Evolutionary conservation across 2,888 invertebrate species (phyloP).

Genomic region (Fragum fragum): DNA sequence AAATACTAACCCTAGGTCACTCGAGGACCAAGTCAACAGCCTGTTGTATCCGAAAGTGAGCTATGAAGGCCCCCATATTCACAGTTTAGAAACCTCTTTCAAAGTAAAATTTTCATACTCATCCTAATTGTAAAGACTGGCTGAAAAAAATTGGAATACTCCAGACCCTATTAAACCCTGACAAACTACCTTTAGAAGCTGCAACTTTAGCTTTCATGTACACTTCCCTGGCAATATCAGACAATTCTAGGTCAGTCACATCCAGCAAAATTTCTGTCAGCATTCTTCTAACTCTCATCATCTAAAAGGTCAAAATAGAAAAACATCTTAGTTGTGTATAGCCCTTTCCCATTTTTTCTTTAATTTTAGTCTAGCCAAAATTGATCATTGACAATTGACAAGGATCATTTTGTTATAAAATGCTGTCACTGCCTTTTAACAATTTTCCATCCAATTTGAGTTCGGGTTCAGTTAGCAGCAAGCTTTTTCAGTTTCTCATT

Average conservation of each 20-base stretch:
- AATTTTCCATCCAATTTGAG: no score
- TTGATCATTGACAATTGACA: background rate
- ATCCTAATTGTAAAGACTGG: background rate
- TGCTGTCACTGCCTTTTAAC: no score
- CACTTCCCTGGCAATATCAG: conserved; percentile 94
- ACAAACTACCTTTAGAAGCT: conserved; percentile 83
- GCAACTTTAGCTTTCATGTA: conserved; percentile 90
- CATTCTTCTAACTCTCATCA: conserved; percentile 94
- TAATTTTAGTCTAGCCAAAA: background rate
- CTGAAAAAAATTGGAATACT: background rate
- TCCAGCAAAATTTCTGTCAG: conserved; percentile 97
- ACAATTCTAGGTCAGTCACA: conserved; percentile 96
- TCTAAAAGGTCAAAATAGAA: no score
- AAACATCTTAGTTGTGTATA: background rate
- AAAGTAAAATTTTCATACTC: background rate
- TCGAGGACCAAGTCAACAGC: no score
- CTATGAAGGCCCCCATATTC: background rate
- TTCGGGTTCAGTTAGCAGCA: no score
- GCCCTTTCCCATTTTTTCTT: no score
- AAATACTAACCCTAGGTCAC: no score
- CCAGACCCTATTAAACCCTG: background rate
- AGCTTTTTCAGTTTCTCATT: no score
- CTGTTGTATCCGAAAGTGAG: no score
- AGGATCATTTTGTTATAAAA: background rate
- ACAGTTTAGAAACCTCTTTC: background rate